A percentile compares a stretch with the other conserved stretches of the same genome.
Conservation (phyloP, 2,888 invertebrate species). For the Coenonympha glycerion region DNA sequence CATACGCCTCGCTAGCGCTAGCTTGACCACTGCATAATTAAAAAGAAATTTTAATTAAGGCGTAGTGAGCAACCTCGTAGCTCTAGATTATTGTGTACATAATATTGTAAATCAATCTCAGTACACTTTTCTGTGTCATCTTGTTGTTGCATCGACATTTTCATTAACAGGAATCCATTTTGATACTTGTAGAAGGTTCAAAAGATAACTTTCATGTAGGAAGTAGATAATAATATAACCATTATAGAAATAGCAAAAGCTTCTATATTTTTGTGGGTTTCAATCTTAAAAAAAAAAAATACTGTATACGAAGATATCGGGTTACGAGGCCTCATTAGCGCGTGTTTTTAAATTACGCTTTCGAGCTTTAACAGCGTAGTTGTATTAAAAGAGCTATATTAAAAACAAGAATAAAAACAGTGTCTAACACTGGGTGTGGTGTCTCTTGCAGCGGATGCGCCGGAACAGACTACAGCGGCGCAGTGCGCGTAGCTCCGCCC, state of each 20-base stretch:
- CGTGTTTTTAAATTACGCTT: constrained; percentile 30
- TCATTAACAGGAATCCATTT: not conserved
- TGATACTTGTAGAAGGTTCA: not conserved
- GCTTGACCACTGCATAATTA: constrained; percentile 66
- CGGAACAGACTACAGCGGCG: constrained; percentile 75
- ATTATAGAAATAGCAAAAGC: no score
- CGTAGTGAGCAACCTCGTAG: constrained; percentile 32
- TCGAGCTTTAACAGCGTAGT: constrained; percentile 42
- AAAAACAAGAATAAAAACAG: constrained; percentile 57
- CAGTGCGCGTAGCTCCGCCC: constrained; percentile 70
- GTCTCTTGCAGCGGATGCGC: constrained; percentile 77
- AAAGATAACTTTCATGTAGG: not conserved
- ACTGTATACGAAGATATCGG: not conserved
- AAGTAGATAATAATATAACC: no score
- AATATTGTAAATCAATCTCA: not conserved
- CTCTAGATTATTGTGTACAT: constrained; percentile 17
- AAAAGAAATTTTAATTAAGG: constrained; percentile 49
- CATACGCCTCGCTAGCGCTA: constrained; percentile 57
- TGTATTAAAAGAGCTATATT: constrained; percentile 33
- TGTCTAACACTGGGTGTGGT: constrained; percentile 75
- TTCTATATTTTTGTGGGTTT: no score
- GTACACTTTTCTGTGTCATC: not conserved
- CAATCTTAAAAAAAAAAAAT: no score
- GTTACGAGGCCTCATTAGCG: constrained; percentile 30
- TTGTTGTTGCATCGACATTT: not conserved